Evolutionary conservation across 1,140 invertebrate genomes (phyloP), one percentile per base, ranked within the genome.

Genomic region (Lordiphosa mommai): DNA sequence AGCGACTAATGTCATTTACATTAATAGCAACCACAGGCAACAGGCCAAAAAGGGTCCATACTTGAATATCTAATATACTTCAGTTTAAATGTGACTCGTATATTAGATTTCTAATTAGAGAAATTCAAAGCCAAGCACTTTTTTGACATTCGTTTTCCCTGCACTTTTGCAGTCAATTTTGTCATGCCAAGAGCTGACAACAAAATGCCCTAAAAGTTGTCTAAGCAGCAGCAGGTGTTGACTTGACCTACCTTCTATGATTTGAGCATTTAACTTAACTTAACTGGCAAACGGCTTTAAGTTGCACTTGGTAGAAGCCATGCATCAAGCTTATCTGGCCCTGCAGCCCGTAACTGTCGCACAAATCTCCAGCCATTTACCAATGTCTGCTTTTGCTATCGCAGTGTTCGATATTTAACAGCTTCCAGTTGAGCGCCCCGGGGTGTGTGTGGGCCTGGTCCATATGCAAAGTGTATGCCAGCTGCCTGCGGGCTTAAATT

Each of bases 391-490:
- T 13, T 37, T 36, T 51, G 43, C 61, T 58, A 27, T 48, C 40
- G 71, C 60, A 72, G 59, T 77, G 77, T 77, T 84, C 77, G 72
- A 84, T 84, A 72, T 84, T 82, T 82, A 82, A 82, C 77, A 82
- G 77, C 77, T 82, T 82, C 72, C 77, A 82, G 59, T 77, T 63
- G 77, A 77, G 55, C 57, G 71, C 44, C 50, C 38, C 40, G 30
- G 52, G 55, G 32, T 37, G 74, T 40, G 32, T 37, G 74, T 40
- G 12, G 65, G 60, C 20, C 20, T 23, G 20, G 20, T 23, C 20
- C 65, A 73, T 55, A 73, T 61, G 70, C 63, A 68, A 73, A 72
- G 71, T 71, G 65, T 66, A 60, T 43, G 60, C 44, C 59, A 55
- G 36, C 49, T 76, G 76, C 59, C 60, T 65, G 74, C 58, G 72